Base-by-base conservation (phyloP, 2,797 vertebrate species). In the Erethizon dorsatum region DNA sequence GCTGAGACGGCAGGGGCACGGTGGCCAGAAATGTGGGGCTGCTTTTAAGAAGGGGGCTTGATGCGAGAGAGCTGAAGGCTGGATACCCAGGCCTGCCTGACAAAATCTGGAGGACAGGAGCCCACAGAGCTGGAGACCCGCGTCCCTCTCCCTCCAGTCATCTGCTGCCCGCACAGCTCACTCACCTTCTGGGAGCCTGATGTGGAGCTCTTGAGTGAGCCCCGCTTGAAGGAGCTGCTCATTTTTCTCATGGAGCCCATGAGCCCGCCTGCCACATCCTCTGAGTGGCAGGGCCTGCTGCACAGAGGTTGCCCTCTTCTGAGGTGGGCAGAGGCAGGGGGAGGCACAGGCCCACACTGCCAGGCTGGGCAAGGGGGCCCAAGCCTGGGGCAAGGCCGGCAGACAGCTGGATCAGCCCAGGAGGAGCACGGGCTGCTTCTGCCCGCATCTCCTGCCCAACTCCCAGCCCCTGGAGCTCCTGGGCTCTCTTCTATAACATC, bases 171-270 rank as follows among this genome's bases (percentile, higher is more conserved):
- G 28, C 73, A 41, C 20, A 14, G 24, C 91, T 56, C 13, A 98
- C 99, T 99, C 99, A 99, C 99, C 99, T 99, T 99, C 98, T 99
- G 99, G 0, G 99, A 99, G 97, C 99, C 99, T 4, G 99, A 99
- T 1, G 98, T 71, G 65, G 99, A 99, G 96, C 99, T 99, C 98
- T 99, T 99, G 98, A 99, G 99, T 0, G 99, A 99, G 63, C 98
- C 97, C 59, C 99, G 99, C 98, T 99, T 99, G 97, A 99, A 99
- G 86, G 99, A 99, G 93, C 99, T 98, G 82, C 98, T 98, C 97
- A 98, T 99, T 91, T 98, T 98, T 82, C 97, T 98, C 87, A 98
- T 96, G 83, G 98, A 99, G 45, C 98, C 98, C 82, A 98, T 84
- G 9, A 98, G 80, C 90, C 97, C 95, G 9, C 96, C 97, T 92